phyloP scores from a whole-genome alignment of 2,888 invertebrate genomes.

The Eupithecia exiguata region DNA sequence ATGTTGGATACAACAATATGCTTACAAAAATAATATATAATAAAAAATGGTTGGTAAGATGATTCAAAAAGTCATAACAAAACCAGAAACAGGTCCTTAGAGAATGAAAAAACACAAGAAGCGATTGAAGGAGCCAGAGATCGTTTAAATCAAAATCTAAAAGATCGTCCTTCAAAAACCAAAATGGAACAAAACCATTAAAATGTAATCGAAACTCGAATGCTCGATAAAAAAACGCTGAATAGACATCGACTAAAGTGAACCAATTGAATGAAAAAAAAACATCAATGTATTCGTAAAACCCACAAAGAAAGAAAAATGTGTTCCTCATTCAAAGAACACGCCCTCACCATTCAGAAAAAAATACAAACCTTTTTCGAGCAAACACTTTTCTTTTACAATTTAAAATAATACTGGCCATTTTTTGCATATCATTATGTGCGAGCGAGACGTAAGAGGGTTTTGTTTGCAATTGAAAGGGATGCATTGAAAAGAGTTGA shows the following conservation, averaged over 20 bases:
- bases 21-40: background rate
- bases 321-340: constrained; percentile 50
- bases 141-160: constrained; percentile 25
- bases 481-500: constrained; percentile 50
- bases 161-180: constrained; percentile 37
- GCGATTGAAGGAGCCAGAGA: constrained; percentile 9
- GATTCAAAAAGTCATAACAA: background rate
- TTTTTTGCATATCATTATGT: constrained; percentile 66
- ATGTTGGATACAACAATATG: background rate
- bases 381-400: constrained; percentile 63
- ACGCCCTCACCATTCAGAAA: constrained; percentile 52
- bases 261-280: constrained; percentile 60
- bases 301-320: constrained; percentile 53
- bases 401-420: constrained; percentile 70
- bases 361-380: constrained; percentile 63
- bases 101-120: background rate
- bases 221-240: constrained; percentile 50
- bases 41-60: background rate
- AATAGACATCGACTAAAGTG: constrained; percentile 55
- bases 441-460: constrained; percentile 55
- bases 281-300: constrained; percentile 61
- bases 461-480: constrained; percentile 51
- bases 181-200: constrained; percentile 52
- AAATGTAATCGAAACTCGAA: constrained; percentile 55
- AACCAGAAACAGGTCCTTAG: background rate